A percentile compares a stretch with the other conserved stretches of the same genome.
Evolutionary conservation across 2,797 vertebrate genomes (phyloP).

Genomic region (Spheniscus humboldti): DNA sequence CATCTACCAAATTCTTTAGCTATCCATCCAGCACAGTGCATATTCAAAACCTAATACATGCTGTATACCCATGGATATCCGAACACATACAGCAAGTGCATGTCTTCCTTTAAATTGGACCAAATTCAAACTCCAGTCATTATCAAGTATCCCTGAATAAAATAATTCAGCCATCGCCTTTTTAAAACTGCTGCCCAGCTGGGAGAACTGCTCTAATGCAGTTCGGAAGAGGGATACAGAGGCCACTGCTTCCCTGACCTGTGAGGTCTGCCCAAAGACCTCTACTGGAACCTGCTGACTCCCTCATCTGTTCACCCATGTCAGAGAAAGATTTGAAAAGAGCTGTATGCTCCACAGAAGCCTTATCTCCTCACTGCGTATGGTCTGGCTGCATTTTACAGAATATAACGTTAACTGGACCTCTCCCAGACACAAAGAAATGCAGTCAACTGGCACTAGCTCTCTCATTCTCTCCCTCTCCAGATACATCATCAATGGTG

Average conservation of each 20-base stretch:
- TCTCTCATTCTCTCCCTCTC: neutral
- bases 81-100: neutral
- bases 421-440: neutral
- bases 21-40: neutral
- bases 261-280: neutral
- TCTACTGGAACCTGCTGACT: neutral
- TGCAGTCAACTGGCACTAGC: neutral
- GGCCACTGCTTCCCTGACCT: neutral
- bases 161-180: neutral
- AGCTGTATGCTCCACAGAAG: neutral
- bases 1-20: neutral
- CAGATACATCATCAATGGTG: fast-evolving
- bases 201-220: neutral
- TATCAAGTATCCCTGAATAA: neutral
- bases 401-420: neutral
- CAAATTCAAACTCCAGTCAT: neutral
- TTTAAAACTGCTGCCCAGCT: neutral
- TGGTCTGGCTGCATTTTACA: neutral
- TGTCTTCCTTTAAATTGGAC: neutral
- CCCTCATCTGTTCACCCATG: fast-evolving
- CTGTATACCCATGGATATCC: neutral
- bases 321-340: neutral
- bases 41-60: neutral
- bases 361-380: neutral
- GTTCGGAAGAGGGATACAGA: neutral